Evolutionary conservation across 1,140 invertebrate genomes (phyloP), one percentile per base, ranked within the genome.

Genomic region (Diorhabda carinulata): DNA sequence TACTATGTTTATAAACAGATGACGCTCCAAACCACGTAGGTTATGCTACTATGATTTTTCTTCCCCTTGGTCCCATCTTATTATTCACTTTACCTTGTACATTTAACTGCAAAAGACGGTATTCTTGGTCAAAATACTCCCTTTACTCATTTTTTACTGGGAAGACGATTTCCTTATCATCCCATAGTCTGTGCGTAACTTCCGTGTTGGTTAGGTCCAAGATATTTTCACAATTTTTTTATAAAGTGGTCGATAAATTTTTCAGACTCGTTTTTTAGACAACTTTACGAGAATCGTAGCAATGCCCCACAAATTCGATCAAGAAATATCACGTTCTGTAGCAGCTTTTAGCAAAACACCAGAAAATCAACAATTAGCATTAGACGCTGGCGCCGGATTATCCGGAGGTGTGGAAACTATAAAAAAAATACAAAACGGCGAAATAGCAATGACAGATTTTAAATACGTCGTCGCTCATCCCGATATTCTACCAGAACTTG

Each of bases 401-500:
- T 87, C 84, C 43, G 92, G 91, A 68, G 89, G 89, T 43, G 76
- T 82, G 41, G 89, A 92, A 59, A 73, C 93, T 44, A 87, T 94
- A 47, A 92, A 90, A 81, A 84, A 87, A 66, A 89, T 93, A 75
- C 89, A 91, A 82, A 87, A 82, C 75, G 92, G 92, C 45, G 82
- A 87, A 72, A 76, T 93, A 10, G 80, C 85, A 59, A 71, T 90
- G 4, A 79, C 84, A n/a, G 91, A 94, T 67, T 95, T 88, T 79
- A 86, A 92, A 73, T 88, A 84, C 77, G 76, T 92, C 2, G 80
- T 95, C 52, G 89, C 91, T 4, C 90, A 94, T 84, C 88, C 91
- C 3, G 87, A 89, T 76, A 91, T 95, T 68, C 78, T 94, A 67
- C 84, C 90, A 0, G 92, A 95, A 61, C 78, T 95, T 43, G 83